Conservation (phyloP, 2,797 vertebrate genomes). For the Pipistrellus kuhlii region DNA sequence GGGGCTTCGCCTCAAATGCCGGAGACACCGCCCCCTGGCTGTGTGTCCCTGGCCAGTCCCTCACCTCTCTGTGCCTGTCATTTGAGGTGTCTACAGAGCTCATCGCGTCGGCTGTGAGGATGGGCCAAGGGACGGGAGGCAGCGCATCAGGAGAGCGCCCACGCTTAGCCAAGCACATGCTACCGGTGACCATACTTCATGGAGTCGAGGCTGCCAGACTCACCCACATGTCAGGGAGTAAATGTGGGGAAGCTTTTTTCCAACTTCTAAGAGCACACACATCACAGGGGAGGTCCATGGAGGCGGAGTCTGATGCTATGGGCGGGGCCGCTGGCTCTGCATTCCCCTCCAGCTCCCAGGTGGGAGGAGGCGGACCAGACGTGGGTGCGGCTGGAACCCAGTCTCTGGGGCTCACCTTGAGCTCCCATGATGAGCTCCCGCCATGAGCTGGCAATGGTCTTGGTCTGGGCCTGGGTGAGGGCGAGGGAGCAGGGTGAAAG, state of each 20-base stretch:
- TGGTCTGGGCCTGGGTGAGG: not conserved
- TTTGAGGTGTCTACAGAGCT: accelerated
- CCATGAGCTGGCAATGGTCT: accelerated
- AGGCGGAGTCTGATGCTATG: not conserved
- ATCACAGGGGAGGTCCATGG: not conserved
- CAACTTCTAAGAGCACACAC: not conserved
- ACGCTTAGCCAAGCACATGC: too few relatives aligned
- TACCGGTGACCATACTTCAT: accelerated
- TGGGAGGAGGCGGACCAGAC: not conserved
- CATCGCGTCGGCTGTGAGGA: accelerated
- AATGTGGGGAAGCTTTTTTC: not conserved
- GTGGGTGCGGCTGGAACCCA: accelerated
- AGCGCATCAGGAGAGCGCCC: accelerated
- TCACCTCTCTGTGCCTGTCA: not conserved
- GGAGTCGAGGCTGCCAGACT: not conserved
- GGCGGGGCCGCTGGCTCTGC: not conserved
- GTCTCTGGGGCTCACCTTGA: not conserved
- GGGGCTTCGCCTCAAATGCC: not conserved
- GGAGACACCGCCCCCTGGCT: not conserved
- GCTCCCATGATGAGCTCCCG: not conserved
- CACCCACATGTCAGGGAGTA: not conserved
- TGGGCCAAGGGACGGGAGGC: too few relatives aligned
- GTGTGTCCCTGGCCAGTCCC: not conserved
- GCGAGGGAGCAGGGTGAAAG: accelerated
- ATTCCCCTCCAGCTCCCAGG: not conserved